Conservation (phyloP, 1,140 invertebrate genomes). For the Drosophila quadrilineata region DNA sequence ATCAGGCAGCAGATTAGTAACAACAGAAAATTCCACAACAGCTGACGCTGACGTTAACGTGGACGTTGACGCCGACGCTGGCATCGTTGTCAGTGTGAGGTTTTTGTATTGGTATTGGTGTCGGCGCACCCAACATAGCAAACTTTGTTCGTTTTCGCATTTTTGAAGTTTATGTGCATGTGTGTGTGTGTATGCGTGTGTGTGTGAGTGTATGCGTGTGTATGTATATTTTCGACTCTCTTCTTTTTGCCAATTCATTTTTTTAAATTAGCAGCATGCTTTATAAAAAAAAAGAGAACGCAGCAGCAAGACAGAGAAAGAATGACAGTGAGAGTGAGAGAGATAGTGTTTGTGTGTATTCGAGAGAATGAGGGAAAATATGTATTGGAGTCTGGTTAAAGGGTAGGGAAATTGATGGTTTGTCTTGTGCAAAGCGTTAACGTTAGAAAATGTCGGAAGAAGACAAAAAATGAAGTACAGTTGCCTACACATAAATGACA, state of each 20-base stretch:
- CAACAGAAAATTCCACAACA: constrained; percentile 47
- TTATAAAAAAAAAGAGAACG: constrained; percentile 23
- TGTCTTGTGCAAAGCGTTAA: background rate
- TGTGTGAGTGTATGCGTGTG: no score
- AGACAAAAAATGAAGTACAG: constrained; percentile 19
- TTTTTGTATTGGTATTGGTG: no score
- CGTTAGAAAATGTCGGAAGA: background rate
- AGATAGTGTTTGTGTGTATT: background rate
- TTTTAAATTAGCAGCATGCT: constrained; percentile 58
- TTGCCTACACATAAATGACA: background rate
- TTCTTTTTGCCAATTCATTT: constrained; percentile 57
- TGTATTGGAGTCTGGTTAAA: background rate
- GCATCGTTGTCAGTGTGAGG: constrained; percentile 34
- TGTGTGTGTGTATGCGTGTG: background rate
- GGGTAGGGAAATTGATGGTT: constrained; percentile 10
- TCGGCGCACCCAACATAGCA: constrained; percentile 37
- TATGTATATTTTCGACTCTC: constrained; percentile 11
- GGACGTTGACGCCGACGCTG: constrained; percentile 29
- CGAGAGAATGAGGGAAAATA: background rate
- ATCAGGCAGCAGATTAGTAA: constrained; percentile 47
- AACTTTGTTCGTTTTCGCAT: constrained; percentile 36
- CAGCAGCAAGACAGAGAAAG: background rate
- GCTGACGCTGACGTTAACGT: constrained; percentile 37
- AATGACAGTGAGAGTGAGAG: background rate
- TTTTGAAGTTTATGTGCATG: constrained; percentile 4